Percentiles rank a stretch among this genome's conserved stretches.
These are phyloP conservation scores for Parus major DNA, from an alignment of 2,113 vertebrate genomes.

Conservation along the genomic window DNA sequence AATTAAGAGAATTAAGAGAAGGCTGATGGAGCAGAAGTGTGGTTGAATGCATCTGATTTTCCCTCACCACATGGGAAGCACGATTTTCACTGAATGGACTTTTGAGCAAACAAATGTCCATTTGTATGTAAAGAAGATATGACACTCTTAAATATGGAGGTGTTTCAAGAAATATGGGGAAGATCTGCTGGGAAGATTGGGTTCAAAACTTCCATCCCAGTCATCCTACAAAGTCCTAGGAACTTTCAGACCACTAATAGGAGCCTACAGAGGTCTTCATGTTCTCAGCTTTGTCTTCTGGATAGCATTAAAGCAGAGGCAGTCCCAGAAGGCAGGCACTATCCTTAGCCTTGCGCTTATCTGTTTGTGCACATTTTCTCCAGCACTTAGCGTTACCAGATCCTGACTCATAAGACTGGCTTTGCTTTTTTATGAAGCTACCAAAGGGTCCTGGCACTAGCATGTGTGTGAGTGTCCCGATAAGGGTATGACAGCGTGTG, in stretches of 20 bases:
- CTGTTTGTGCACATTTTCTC: conserved; percentile 33
- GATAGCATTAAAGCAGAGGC: conserved; percentile 28
- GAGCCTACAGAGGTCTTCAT: not conserved
- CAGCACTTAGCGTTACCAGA: conserved; percentile 6
- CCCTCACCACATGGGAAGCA: not conserved
- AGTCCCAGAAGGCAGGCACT: conserved; percentile 47
- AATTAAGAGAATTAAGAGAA: not conserved
- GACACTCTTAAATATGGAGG: not conserved
- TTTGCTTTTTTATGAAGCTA: conserved; percentile 46
- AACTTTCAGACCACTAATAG: not conserved
- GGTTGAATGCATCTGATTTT: not conserved
- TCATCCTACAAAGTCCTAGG: conserved; percentile 18
- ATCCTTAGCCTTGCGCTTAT: not conserved
- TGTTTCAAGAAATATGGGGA: not conserved
- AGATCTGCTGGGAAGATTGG: not conserved
- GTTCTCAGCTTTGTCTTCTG: conserved; percentile 19
- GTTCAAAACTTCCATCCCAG: not conserved
- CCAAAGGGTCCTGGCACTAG: conserved; percentile 23
- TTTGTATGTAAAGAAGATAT: not conserved
- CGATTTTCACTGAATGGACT: conserved; percentile 21
- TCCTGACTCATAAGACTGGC: conserved; percentile 43
- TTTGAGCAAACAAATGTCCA: conserved; percentile 24
- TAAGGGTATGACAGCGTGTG: conserved; percentile 16
- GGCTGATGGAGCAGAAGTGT: not conserved
- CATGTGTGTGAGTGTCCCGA: conserved; percentile 31